phyloP scores from a whole-genome alignment of 2,888 invertebrate genomes.

The Hemistola chrysoprasaria region DNA sequence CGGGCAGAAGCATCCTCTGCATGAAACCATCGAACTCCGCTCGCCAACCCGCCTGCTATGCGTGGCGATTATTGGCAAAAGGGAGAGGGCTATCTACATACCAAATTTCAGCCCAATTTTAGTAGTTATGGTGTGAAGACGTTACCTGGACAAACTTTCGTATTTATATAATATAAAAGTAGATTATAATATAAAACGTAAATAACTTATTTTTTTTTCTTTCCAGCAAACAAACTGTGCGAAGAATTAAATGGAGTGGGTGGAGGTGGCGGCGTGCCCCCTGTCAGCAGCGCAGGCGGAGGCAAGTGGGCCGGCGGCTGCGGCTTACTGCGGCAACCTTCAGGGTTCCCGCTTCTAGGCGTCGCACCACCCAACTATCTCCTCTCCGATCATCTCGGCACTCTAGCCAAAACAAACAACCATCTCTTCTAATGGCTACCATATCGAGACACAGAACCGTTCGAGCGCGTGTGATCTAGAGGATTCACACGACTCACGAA shows the following conservation, averaged over 20 bases:
- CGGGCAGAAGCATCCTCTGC: too few species aligned
- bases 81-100: too few species aligned
- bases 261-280: conserved; percentile 57
- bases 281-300: conserved; percentile 61
- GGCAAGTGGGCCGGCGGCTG: conserved; percentile 84
- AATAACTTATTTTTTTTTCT: conserved; percentile 21
- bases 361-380: conserved; percentile 83
- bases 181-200: neutral
- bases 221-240: conserved; percentile 71
- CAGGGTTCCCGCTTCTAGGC: conserved; percentile 82
- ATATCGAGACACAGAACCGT: neutral
- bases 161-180: neutral
- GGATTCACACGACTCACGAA: too few species aligned
- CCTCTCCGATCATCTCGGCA: conserved; percentile 83
- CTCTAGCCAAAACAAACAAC: conserved; percentile 83
- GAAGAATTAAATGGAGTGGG: conserved; percentile 72
- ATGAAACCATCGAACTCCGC: too few species aligned
- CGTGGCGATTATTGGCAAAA: too few species aligned
- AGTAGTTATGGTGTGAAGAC: too few species aligned
- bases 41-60: too few species aligned
- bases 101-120: too few species aligned
- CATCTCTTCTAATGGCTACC: conserved; percentile 82
- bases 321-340: conserved; percentile 84
- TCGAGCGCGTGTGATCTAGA: too few species aligned
- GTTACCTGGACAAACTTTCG: too few species aligned